Conservation (phyloP, 2,888 invertebrate species). For the Aleiodes leptofemur region DNA sequence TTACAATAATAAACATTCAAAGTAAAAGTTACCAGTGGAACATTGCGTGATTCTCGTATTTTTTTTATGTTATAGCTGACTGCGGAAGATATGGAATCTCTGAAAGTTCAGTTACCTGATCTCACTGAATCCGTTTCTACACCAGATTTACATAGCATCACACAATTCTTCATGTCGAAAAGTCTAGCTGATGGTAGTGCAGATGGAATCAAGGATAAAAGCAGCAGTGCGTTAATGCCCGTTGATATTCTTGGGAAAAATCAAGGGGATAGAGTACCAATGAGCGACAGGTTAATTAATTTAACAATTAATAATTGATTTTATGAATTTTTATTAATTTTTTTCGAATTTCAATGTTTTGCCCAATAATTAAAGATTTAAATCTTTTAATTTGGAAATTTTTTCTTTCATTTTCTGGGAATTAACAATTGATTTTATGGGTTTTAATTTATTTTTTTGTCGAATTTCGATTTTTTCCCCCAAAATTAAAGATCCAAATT, state of each 20-base stretch:
- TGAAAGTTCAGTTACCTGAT: slow-evolving; percentile 82
- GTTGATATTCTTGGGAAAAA: slow-evolving; percentile 62
- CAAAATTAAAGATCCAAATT: too few species aligned
- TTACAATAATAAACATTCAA: background rate
- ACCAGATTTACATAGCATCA: slow-evolving; percentile 83
- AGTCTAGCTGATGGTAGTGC: slow-evolving; percentile 67
- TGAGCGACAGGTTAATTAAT: slow-evolving; percentile 67
- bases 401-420: too few species aligned
- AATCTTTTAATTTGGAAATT: too few species aligned
- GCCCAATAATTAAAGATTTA: too few species aligned
- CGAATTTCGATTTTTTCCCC: too few species aligned
- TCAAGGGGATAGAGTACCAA: slow-evolving; percentile 60
- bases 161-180: slow-evolving; percentile 83
- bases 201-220: slow-evolving; percentile 67
- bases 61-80: slow-evolving; percentile 68
- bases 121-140: slow-evolving; percentile 80
- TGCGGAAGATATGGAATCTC: slow-evolving; percentile 79
- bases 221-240: slow-evolving; percentile 62
- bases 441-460: too few species aligned
- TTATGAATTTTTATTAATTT: too few species aligned
- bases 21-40: background rate
- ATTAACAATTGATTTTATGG: too few species aligned
- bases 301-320: background rate
- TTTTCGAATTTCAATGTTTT: too few species aligned
- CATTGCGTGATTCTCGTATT: background rate